Conservation (phyloP, 2,797 vertebrate genomes). For the Momotus momota region DNA sequence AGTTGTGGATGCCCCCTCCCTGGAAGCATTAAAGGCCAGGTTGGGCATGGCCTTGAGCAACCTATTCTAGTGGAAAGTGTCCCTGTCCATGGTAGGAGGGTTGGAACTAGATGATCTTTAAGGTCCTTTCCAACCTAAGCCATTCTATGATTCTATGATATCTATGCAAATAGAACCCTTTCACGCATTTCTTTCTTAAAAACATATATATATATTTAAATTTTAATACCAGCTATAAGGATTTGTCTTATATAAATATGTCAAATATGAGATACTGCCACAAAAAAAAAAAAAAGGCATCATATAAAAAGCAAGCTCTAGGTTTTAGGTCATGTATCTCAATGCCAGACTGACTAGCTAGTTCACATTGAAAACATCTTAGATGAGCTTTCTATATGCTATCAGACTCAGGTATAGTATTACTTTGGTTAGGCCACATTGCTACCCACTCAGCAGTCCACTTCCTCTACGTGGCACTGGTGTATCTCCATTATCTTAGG, state of each 20-base stretch:
- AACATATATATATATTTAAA: background rate
- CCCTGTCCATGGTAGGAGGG: too few species aligned
- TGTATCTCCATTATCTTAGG: background rate
- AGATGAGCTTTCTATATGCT: background rate
- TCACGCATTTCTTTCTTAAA: background rate
- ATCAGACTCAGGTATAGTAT: background rate
- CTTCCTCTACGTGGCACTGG: background rate
- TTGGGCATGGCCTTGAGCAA: too few species aligned
- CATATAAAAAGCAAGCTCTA: background rate
- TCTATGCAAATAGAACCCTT: background rate
- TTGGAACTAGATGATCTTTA: too few species aligned
- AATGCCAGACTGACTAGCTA: background rate
- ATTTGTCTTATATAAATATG: background rate
- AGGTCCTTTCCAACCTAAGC: too few species aligned
- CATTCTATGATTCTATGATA: too few species aligned
- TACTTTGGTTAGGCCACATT: background rate
- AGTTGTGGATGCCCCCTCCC: too few species aligned
- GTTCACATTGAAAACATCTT: background rate
- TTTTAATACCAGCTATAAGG: background rate
- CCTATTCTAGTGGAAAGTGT: too few species aligned
- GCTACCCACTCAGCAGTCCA: background rate
- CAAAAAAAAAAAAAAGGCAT: background rate
- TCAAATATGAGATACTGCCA: background rate
- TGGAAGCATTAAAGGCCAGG: too few species aligned
- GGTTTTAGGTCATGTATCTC: background rate